Conservation (phyloP, 2,888 invertebrate genomes). For the Mesorhabditis belari region DNA sequence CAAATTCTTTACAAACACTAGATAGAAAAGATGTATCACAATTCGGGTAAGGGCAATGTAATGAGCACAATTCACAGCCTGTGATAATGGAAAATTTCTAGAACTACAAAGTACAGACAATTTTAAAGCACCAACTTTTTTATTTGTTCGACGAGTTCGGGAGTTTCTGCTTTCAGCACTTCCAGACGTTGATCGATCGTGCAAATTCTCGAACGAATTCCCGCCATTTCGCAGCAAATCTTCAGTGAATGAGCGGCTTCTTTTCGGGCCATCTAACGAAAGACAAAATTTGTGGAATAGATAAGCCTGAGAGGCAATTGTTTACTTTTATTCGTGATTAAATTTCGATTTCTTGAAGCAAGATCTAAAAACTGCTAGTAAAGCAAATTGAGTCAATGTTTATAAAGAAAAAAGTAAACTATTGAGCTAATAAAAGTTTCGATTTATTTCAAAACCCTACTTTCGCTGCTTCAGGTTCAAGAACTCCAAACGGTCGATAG, state of each 20-base stretch:
- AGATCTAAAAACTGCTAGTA: background rate
- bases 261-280: background rate
- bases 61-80: no score
- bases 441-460: background rate
- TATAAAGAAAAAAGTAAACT: no score
- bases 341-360: background rate
- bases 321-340: background rate
- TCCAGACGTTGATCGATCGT: background rate
- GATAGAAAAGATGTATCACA: no score
- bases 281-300: no score
- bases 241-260: background rate
- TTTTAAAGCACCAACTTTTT: background rate
- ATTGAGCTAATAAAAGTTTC: no score
- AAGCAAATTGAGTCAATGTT: background rate
- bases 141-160: background rate
- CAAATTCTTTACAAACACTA: no score
- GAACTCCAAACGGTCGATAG: background rate
- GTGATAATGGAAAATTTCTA: no score
- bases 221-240: background rate
- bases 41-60: no score
- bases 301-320: no score
- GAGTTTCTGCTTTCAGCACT: background rate
- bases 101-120: no score
- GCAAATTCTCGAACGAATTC: background rate
- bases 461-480: background rate